A percentile compares a stretch with the other conserved stretches of the same genome.
These are phyloP conservation scores for Sturnira hondurensis DNA, from an alignment of 2,113 vertebrate species.

Conservation along the genomic window DNA sequence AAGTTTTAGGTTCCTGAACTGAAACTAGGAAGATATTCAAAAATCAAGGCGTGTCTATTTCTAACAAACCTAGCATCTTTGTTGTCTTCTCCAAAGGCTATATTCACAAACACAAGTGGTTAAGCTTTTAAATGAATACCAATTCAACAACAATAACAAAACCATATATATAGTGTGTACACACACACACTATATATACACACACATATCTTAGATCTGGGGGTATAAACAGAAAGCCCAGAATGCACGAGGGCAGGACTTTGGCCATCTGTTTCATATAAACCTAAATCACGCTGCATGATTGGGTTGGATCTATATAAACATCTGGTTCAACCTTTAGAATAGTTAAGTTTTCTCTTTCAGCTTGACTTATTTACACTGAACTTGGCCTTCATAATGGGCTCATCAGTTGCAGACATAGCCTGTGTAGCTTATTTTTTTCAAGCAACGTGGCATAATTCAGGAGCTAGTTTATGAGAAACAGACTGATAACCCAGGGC, in stretches of 20 bases:
- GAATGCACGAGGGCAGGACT: not conserved
- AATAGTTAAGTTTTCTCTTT: slow-evolving; percentile 23
- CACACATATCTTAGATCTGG: not conserved
- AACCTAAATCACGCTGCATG: not conserved
- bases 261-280: slow-evolving; percentile 49
- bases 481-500: slow-evolving; percentile 42
- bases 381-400: not conserved
- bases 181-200: not conserved
- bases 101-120: not conserved
- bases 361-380: slow-evolving; percentile 28
- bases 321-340: slow-evolving; percentile 43
- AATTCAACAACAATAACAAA: not conserved
- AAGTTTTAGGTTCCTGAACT: not conserved
- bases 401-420: slow-evolving; percentile 32
- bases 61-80: not conserved
- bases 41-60: not conserved
- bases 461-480: slow-evolving; percentile 51
- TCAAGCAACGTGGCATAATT: slow-evolving; percentile 15
- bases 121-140: not conserved
- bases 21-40: not conserved
- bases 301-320: slow-evolving; percentile 22
- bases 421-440: not conserved
- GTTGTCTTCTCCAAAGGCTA: not conserved
- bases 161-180: not conserved
- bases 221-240: not conserved